Percentiles rank a stretch among this genome's conserved stretches.
These are phyloP conservation scores for Pelecanus crispus DNA, from an alignment of 2,113 vertebrate genomes.

Conservation along the genomic window DNA sequence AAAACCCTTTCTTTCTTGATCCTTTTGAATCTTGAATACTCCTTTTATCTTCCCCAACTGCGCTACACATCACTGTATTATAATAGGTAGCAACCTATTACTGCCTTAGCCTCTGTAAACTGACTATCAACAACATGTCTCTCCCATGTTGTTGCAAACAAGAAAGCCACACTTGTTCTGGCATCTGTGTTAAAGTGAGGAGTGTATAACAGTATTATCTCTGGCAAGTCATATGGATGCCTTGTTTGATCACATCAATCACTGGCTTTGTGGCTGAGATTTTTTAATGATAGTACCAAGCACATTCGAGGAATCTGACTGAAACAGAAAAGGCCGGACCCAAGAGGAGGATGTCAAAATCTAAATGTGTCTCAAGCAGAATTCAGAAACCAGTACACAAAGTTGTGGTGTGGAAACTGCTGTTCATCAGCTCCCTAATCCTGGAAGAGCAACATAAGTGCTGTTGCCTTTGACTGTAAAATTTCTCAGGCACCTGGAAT, in stretches of 20 bases:
- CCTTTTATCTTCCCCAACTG: not conserved
- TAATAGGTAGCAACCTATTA: not conserved
- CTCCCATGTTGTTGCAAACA: not conserved
- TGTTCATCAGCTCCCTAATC: not conserved
- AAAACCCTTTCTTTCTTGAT: not conserved
- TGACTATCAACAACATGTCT: not conserved
- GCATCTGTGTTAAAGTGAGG: conserved; percentile 28
- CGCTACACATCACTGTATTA: not conserved
- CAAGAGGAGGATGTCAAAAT: not conserved
- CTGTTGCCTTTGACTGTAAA: not conserved
- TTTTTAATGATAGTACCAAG: not conserved
- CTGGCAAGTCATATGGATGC: conserved; percentile 35
- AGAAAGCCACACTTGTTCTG: conserved; percentile 19
- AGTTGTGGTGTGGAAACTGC: not conserved
- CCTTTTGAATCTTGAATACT: not conserved
- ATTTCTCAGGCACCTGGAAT: not conserved
- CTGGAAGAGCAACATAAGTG: not conserved
- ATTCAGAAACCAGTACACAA: not conserved
- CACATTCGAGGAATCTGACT: not conserved
- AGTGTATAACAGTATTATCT: not conserved
- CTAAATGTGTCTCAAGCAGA: not conserved
- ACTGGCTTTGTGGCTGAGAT: not conserved
- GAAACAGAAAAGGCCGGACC: not conserved
- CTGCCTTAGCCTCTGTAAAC: not conserved
- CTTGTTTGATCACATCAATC: conserved; percentile 37